Evolutionary conservation across 2,888 invertebrate genomes (phyloP).

Genomic region (Nipponacmea schrenckii): DNA sequence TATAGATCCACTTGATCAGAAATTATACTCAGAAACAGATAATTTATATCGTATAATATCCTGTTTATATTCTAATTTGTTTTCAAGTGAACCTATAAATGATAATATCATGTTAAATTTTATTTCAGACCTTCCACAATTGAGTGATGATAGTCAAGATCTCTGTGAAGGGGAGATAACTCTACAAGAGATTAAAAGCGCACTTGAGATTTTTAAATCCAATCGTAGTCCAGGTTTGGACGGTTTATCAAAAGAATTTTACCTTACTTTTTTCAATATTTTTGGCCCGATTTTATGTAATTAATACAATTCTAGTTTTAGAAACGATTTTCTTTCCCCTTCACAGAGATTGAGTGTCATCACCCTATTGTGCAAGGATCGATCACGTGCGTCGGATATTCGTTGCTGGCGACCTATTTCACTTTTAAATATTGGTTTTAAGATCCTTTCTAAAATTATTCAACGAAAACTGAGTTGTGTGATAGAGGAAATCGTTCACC

Average conservation of each 20-base stretch:
- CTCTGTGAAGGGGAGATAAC: not conserved
- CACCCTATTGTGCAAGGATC: not conserved
- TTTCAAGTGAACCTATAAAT: not conserved
- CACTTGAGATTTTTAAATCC: not conserved
- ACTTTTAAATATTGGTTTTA: not conserved
- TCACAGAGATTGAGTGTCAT: not conserved
- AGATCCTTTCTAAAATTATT: conserved; percentile 20
- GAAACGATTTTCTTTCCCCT: not conserved
- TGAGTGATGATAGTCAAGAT: not conserved
- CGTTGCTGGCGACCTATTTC: not conserved
- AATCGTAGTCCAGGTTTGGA: not conserved
- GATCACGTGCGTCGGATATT: not conserved
- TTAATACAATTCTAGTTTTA: not conserved
- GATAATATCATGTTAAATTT: not conserved
- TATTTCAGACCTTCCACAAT: not conserved
- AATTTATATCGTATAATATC: not conserved
- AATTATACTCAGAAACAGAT: not conserved
- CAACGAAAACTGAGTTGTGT: conserved; percentile 14
- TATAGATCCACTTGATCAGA: not conserved
- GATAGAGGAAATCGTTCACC: conserved; percentile 15
- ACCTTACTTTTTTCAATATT: not conserved
- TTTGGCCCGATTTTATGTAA: not conserved
- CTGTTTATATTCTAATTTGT: conserved; percentile 2
- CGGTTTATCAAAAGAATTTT: not conserved
- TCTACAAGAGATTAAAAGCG: not conserved